These are phyloP conservation scores for Nemoura dubitans DNA, from an alignment of 2,888 invertebrate genomes.

Conservation along the genomic window DNA sequence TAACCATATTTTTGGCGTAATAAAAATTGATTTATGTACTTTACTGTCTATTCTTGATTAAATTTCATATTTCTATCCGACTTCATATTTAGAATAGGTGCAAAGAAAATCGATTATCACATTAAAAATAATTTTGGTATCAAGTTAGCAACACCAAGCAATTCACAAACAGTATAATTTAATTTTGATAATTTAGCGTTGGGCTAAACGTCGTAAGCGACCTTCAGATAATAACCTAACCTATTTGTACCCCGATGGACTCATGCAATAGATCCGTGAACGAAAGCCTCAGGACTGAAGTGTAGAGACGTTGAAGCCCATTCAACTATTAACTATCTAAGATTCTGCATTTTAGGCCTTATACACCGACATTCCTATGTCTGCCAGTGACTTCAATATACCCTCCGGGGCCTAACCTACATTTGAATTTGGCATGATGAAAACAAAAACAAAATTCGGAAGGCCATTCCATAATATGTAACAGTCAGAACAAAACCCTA, in stretches of 20 bases:
- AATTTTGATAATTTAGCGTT: not conserved
- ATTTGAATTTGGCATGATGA: not conserved
- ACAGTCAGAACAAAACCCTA: not conserved
- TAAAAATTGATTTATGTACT: not conserved
- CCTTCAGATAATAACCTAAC: not conserved
- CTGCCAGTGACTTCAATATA: not conserved
- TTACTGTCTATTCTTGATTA: not conserved
- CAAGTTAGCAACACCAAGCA: no score
- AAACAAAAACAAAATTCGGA: conserved; percentile 20
- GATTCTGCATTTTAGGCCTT: conserved; percentile 16
- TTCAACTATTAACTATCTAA: not conserved
- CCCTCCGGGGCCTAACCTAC: conserved; percentile 34
- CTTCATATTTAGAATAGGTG: no score
- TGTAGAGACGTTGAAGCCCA: not conserved
- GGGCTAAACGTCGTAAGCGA: not conserved
- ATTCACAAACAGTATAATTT: not conserved
- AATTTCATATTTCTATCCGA: no score
- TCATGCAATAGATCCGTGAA: not conserved
- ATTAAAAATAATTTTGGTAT: no score
- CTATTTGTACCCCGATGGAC: not conserved
- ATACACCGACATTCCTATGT: conserved; percentile 29
- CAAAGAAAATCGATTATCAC: no score
- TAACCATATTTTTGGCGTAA: no score
- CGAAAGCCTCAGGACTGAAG: not conserved
- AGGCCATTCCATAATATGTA: not conserved